Evolutionary conservation across 1,140 invertebrate genomes (phyloP), one percentile per base, ranked within the genome.

Genomic region (Dendrolimus kikuchii): DNA sequence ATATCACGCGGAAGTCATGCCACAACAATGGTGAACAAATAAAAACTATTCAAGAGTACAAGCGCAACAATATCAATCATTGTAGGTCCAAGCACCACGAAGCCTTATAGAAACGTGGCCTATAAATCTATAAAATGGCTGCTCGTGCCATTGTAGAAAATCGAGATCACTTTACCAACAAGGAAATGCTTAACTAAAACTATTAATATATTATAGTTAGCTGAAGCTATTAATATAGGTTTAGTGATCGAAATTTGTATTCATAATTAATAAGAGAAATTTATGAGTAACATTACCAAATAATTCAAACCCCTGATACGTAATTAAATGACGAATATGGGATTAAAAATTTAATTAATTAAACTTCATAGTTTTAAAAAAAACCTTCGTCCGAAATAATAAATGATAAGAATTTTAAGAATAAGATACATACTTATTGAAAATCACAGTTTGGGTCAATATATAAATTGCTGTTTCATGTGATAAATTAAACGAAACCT

Each of bases 61-160:
- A 62, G 58, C 43, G 49, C 39, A 48, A 55, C 53, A 57, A 57
- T 61, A 68, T 55, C 54, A 49, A 62, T 60, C 49, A 59, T 43
- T 49, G 53, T 51, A 51, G 49, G 50, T 23, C 23, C 55, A 51
- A 62, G 49, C 42, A 47, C 50, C 49, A 60, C 61, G 62, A 57
- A 58, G 68, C 55, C 70, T 72, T 68, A 71, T 69, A 68, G 64
- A 56, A 71, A 60, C 68, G 64, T 70, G 65, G 70, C 55, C 73
- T 67, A 63, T 71, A 67, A 71, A 77, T 76, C 68, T 57, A 51
- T 10, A 44, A 47, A 55, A 62, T 48, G 50, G 42, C 53, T 49
- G 51, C 39, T 55, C 64, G 48, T 53, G 59, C 46, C 49, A 55
- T 59, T 53, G 57, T 64, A 55, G 60, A 57, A 53, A 59, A 63